A percentile compares a stretch with the other conserved stretches of the same genome.
Evolutionary conservation across 2,888 invertebrate genomes (phyloP).

Genomic region (Dinocampus coccinellae): DNA sequence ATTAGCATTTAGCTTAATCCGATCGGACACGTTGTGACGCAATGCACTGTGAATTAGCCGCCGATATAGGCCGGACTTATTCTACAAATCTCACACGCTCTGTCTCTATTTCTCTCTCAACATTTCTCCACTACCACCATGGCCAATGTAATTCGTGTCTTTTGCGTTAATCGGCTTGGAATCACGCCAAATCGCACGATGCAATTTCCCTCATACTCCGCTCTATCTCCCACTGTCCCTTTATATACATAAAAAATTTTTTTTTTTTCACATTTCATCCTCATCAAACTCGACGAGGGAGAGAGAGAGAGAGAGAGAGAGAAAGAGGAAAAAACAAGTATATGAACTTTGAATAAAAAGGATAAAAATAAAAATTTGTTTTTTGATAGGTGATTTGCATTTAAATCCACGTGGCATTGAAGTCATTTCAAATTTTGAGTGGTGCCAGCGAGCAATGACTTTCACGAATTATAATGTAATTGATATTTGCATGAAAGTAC

Average conservation of each 20-base stretch:
- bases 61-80: constrained; percentile 44
- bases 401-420: background rate
- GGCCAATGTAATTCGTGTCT: constrained; percentile 46
- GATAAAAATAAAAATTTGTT: too few relatives aligned
- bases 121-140: too few relatives aligned
- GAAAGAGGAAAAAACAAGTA: constrained; percentile 9
- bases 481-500: background rate
- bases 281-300: background rate
- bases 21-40: constrained; percentile 40
- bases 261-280: background rate
- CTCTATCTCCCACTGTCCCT: background rate
- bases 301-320: background rate
- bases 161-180: constrained; percentile 49
- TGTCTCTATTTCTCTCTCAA: constrained; percentile 4
- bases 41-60: constrained; percentile 37
- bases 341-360: too few relatives aligned
- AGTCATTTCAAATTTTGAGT: background rate
- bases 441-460: background rate
- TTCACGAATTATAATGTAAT: background rate
- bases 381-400: constrained; percentile 2
- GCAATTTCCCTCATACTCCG: constrained; percentile 31
- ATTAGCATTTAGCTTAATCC: constrained; percentile 51
- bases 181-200: constrained; percentile 42
- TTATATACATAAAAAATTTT: background rate
- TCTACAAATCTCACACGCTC: constrained; percentile 32